Conservation (phyloP, 2,888 invertebrate genomes). For the Abrostola triplasia region DNA sequence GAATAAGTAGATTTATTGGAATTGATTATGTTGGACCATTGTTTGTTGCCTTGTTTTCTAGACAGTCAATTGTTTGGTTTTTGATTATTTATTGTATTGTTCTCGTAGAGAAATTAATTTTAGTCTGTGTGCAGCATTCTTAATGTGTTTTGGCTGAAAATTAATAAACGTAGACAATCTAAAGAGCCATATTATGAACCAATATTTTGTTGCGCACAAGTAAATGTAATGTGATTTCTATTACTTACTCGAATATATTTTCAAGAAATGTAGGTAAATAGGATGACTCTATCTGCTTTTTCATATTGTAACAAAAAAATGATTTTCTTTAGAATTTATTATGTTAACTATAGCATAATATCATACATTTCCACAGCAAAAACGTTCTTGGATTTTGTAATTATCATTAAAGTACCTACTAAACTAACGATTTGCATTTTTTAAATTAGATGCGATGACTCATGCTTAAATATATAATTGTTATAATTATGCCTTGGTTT, state of each 20-base stretch:
- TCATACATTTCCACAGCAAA: no score
- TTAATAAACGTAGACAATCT: slow-evolving; percentile 8
- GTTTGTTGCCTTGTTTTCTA: slow-evolving; percentile 41
- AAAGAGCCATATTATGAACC: neutral
- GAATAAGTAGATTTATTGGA: slow-evolving; percentile 53
- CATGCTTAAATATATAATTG: no score
- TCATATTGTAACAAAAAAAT: no score
- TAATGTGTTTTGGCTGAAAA: slow-evolving; percentile 19
- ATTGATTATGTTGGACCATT: slow-evolving; percentile 50
- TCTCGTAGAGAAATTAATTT: slow-evolving; percentile 34
- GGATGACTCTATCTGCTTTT: no score
- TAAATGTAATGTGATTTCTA: no score
- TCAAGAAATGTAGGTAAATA: neutral
- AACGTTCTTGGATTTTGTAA: neutral
- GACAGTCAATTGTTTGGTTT: slow-evolving; percentile 49
- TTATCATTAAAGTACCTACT: neutral
- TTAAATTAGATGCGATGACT: no score
- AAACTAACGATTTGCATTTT: no score
- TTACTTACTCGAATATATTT: no score
- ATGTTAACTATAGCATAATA: no score
- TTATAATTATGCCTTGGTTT: no score
- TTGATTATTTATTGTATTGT: slow-evolving; percentile 45
- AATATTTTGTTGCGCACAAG: no score
- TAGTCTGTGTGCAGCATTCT: slow-evolving; percentile 32
- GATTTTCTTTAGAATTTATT: no score